A percentile compares a stretch with the other conserved stretches of the same genome.
Conservation (phyloP, 2,888 invertebrate species). For the Hirtodrosophila duncani region DNA sequence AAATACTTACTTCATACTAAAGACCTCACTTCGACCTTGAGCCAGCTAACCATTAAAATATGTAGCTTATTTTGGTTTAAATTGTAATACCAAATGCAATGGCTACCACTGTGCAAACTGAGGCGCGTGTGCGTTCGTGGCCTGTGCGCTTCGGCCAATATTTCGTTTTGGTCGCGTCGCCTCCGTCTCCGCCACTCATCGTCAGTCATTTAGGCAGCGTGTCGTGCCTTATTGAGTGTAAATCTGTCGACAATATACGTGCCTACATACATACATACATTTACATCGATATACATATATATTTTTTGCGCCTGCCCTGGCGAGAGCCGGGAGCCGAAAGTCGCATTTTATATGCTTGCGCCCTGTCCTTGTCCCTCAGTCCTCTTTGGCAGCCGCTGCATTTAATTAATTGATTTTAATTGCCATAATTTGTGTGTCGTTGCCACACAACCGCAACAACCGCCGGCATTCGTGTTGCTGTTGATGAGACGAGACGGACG, state of each 20-base stretch:
- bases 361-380: slow-evolving; percentile 1
- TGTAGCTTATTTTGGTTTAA: no score
- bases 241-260: slow-evolving; percentile 68
- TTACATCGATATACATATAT: slow-evolving; percentile 22
- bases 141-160: slow-evolving; percentile 16
- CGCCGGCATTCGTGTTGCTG: slow-evolving; percentile 41
- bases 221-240: slow-evolving; percentile 70
- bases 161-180: slow-evolving; percentile 11
- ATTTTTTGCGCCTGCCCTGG: slow-evolving; percentile 32
- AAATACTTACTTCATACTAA: no score
- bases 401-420: slow-evolving; percentile 75
- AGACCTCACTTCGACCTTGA: no score
- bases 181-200: slow-evolving; percentile 19
- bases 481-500: slow-evolving; percentile 24
- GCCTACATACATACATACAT: slow-evolving; percentile 24
- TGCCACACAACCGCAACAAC: slow-evolving; percentile 66
- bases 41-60: no score
- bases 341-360: slow-evolving; percentile 37
- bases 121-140: slow-evolving; percentile 11
- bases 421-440: slow-evolving; percentile 74
- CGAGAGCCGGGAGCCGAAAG: slow-evolving; percentile 21
- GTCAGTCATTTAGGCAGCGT: slow-evolving; percentile 70
- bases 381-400: slow-evolving; percentile 57
- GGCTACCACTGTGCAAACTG: slow-evolving; percentile 36
- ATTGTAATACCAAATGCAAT: slow-evolving; percentile 17